These are phyloP conservation scores for Nannoperca obscura DNA, from an alignment of 2,797 vertebrate genomes.

Conservation along the genomic window DNA sequence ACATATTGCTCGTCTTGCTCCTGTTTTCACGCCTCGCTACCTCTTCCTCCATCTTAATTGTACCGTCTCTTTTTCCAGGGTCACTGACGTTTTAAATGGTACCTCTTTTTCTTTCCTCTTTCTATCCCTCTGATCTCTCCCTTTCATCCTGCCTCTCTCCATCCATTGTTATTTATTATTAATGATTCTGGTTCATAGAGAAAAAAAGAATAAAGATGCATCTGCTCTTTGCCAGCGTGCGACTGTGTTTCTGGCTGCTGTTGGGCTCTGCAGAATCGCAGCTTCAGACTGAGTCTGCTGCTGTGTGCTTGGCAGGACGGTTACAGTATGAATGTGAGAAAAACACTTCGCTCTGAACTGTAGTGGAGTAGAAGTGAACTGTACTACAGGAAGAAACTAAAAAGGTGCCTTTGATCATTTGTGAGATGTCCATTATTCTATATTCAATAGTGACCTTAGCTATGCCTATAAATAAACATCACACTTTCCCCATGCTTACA, in stretches of 20 bases:
- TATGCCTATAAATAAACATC: constrained; percentile 26
- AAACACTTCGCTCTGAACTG: background rate
- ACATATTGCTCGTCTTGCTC: constrained; percentile 29
- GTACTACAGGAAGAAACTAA: background rate
- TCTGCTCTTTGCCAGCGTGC: constrained; percentile 27
- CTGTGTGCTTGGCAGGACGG: background rate
- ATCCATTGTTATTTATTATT: constrained; percentile 67
- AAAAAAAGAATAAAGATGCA: constrained; percentile 54
- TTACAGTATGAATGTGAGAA: background rate
- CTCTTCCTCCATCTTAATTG: constrained; percentile 21
- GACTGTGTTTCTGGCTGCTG: constrained; percentile 6
- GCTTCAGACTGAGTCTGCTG: constrained; percentile 28
- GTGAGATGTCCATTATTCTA: background rate
- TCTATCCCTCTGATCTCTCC: constrained; percentile 22
- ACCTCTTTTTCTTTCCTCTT: constrained; percentile 3
- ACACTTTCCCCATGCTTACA: constrained; percentile 1
- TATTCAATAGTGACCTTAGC: background rate
- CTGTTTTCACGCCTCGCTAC: constrained; percentile 46
- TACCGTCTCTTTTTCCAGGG: constrained; percentile 12
- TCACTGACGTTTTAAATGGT: constrained; percentile 32
- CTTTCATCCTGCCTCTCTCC: constrained; percentile 41
- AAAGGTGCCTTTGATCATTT: background rate
- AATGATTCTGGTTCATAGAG: constrained; percentile 61
- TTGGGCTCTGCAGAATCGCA: constrained; percentile 33
- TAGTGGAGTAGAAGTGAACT: background rate